Percentiles rank a stretch among this genome's conserved stretches.
phyloP scores from a whole-genome alignment of 2,888 invertebrate species.

The Mythimna vitellina region DNA sequence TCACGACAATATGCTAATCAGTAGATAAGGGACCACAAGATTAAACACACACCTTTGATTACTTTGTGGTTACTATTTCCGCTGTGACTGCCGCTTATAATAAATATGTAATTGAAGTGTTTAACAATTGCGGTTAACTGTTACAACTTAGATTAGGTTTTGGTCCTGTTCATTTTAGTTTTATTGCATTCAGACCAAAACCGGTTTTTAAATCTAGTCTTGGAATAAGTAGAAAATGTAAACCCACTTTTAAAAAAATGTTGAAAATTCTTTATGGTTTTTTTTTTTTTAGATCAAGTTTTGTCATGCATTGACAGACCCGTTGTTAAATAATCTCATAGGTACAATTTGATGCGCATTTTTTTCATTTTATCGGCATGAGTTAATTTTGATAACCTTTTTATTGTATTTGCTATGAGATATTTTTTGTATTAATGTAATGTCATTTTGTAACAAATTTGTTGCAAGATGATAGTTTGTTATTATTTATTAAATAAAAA shows the following conservation, averaged over 20 bases:
- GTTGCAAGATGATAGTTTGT: too few relatives aligned
- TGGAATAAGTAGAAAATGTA: not conserved
- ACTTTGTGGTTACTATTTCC: conserved; percentile 9
- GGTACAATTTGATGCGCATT: conserved; percentile 46
- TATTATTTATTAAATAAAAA: too few relatives aligned
- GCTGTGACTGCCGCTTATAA: not conserved
- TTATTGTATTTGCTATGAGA: conserved; percentile 18
- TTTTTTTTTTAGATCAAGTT: not conserved
- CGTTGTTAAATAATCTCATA: conserved; percentile 21
- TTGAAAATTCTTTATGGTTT: too few relatives aligned
- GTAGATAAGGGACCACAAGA: conserved; percentile 12
- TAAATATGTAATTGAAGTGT: not conserved
- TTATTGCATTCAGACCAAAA: too few relatives aligned
- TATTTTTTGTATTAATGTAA: not conserved
- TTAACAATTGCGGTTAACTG: not conserved
- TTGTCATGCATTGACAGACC: not conserved
- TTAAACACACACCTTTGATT: conserved; percentile 17
- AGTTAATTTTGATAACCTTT: conserved; percentile 20
- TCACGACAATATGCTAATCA: conserved; percentile 31
- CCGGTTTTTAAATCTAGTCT: not conserved
- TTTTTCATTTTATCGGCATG: conserved; percentile 40
- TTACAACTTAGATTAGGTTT: too few relatives aligned
- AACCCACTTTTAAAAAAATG: too few relatives aligned
- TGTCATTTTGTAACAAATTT: not conserved
- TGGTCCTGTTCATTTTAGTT: too few relatives aligned